Evolutionary conservation across 2,113 vertebrate species (phyloP), one percentile per base, ranked within the genome.

Genomic region (Ceyx cyanopectus): DNA sequence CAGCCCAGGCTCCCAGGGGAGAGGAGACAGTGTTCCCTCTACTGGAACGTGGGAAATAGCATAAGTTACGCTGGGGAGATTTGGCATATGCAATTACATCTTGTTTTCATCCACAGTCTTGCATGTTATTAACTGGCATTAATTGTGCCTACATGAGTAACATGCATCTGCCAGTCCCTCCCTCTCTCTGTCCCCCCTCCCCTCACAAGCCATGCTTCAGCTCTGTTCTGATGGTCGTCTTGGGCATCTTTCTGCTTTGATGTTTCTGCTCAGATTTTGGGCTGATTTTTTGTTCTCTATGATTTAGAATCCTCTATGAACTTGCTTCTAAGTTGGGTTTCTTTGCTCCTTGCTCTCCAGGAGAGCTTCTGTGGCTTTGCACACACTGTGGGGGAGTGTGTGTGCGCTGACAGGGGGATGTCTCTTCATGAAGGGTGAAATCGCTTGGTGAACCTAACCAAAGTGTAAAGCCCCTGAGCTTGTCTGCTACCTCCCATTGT

Each of bases 41-140:
- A 75, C 14, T 6, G 91, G 53, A 81, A 73, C 50, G 87, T 92
- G 91, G 91, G 85, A 92, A 83, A 56, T 86, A 87, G 75, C 92
- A 14, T 57, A 92, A 94, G 78, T 96, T 96, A 89, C 46, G 2
- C 3, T 67, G 91, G 88, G 89, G 90, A 95, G 96, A 80, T 82
- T 89, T 92, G 92, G 87, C 9, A 2, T 82, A 89, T 37, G 24
- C 92, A 86, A 73, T 97, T 95, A 95, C 95, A 91, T 95, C 90
- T 86, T 95, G 90, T 96, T 97, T 95, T 94, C 93, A 96, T 93
- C 93, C 78, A 37, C 92, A 95, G 89, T 72, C 89, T 83, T 70
- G 11, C 43, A 15, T 94, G 87, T 94, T 95, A 95, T 94, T 96
- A 95, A 91, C 91, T 93, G 93, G 87, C 93, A 91, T 17, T 41